Evolutionary conservation across 2,888 invertebrate species (phyloP), one percentile per base, ranked within the genome.

Genomic region (Malthinus seriepunctatus): DNA sequence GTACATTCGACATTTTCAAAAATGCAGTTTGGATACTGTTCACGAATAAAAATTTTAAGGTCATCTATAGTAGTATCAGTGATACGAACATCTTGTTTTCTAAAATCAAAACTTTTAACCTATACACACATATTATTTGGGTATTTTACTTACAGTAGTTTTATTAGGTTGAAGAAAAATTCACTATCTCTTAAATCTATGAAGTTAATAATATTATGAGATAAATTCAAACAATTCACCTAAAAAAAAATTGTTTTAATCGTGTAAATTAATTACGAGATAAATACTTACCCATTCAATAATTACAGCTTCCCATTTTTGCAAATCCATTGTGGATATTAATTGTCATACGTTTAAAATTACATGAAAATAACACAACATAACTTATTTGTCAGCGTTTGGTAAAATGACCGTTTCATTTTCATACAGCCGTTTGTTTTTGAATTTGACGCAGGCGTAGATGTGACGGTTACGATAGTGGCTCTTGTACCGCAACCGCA

Each of bases 171-270:
- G n/a, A 50, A 56, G 38, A 78, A 71, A 64, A 78, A 78, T 39
- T 69, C 64, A 9, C 73, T 72, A 64, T 71, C 68, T 63, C 66
- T 65, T 32, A 77, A 64, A 15, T 75, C 72, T 11, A 67, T 62
- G 8, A 77, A 47, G 34, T 62, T 44, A 8, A 38, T 38, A 23
- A 70, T 62, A 1, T 70, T 63, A 60, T 69, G 69, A 5, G 64
- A 64, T 33, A 78, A 57, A 66, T 74, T 74, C 58, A 77, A 69
- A 69, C 76, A 77, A 60, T 78, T 78, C 48, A 76, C 71, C 78
- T 78, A 52, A 54, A 73, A 70, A 14, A 58, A 47, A 14, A 38
- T 35, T 12, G 32, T 44, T 38, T 56, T 33, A 42, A 32, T 15
- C 44, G 35, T 54, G 6, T 37, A 35, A 49, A 38, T 35, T 32